These are phyloP conservation scores for Pristionchus maxplancki DNA, from an alignment of 2,888 invertebrate species.

Conservation along the genomic window DNA sequence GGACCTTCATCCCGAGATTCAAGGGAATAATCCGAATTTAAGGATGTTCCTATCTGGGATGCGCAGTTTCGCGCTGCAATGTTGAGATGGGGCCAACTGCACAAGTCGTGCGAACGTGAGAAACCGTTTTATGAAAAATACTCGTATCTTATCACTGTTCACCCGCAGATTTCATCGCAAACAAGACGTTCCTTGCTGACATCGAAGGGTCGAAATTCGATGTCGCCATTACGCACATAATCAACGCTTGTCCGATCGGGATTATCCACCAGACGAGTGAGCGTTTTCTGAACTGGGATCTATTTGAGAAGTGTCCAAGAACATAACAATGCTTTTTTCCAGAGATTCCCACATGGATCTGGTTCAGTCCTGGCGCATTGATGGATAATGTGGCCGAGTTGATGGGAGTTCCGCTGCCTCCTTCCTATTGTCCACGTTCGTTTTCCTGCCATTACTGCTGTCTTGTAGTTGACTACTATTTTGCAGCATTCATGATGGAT, in stretches of 20 bases:
- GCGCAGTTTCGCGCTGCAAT: background rate
- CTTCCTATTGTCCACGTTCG: slow-evolving; percentile 35
- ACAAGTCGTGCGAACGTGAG: background rate
- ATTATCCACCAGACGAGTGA: slow-evolving; percentile 13
- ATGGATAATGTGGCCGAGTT: background rate
- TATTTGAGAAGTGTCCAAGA: background rate
- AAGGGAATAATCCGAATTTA: background rate
- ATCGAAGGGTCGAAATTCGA: background rate
- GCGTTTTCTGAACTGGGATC: no score
- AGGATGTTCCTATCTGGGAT: slow-evolving; percentile 27
- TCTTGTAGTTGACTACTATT: no score
- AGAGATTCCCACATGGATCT: slow-evolving; percentile 37
- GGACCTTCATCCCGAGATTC: background rate
- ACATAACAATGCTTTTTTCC: background rate
- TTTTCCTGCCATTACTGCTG: no score
- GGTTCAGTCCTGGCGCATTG: background rate
- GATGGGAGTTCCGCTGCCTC: background rate
- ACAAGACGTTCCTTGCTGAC: background rate
- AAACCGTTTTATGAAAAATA: background rate
- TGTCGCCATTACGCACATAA: background rate
- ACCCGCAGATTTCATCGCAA: background rate
- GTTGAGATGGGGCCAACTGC: background rate
- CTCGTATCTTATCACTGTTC: background rate
- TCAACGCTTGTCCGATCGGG: slow-evolving; percentile 20
- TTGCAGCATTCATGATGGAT: background rate